These are phyloP conservation scores for Philopotamus ludificatus DNA, from an alignment of 1,140 invertebrate genomes.

Conservation along the genomic window DNA sequence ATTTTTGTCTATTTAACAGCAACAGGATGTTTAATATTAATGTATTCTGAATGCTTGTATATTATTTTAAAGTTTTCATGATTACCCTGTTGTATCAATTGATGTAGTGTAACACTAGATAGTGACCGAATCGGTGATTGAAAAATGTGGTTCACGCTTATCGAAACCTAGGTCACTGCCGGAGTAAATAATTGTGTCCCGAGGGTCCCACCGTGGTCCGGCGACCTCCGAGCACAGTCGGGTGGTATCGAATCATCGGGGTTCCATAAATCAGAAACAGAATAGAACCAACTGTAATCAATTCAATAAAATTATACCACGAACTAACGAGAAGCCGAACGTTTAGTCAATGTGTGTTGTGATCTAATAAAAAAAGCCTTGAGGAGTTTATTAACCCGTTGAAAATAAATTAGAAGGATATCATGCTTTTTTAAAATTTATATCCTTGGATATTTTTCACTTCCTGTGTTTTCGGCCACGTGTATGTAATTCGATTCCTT, in stretches of 20 bases:
- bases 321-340: neutral
- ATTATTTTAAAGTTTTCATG: no score
- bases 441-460: neutral
- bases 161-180: conserved; percentile 10
- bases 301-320: no score
- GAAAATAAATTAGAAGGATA: neutral
- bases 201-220: conserved; percentile 2
- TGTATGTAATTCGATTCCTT: neutral
- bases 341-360: neutral
- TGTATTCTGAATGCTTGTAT: no score
- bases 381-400: neutral
- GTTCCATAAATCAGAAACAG: conserved; percentile 23
- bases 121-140: conserved; percentile 17
- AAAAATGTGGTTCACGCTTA: conserved; percentile 31
- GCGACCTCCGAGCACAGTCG: conserved; percentile 16
- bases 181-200: conserved; percentile 5
- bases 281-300: no score
- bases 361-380: neutral
- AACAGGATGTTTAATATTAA: no score
- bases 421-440: neutral
- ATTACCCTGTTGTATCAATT: conserved; percentile 14
- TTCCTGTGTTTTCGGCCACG: no score
- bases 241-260: conserved; percentile 27
- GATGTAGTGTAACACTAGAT: neutral
- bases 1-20: no score